These are phyloP conservation scores for Endomychus coccineus DNA, from an alignment of 2,888 invertebrate genomes.

Conservation along the genomic window DNA sequence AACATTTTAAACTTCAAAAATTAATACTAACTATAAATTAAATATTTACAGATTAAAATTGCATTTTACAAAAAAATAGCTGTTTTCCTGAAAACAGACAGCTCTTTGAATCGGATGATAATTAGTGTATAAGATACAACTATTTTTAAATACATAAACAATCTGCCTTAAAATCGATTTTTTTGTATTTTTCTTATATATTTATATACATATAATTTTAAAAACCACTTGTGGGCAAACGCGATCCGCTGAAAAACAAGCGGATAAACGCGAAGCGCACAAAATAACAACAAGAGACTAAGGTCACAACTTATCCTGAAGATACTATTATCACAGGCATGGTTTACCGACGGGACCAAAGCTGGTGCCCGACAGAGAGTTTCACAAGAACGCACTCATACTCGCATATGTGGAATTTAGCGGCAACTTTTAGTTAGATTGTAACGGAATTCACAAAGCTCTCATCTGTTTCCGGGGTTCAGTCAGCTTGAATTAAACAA, in stretches of 20 bases:
- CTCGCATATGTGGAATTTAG: constrained; percentile 31
- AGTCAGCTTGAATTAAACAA: no score
- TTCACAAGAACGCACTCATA: constrained; percentile 28
- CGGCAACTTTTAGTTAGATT: constrained; percentile 26
- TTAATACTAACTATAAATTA: no score
- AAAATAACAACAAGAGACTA: constrained; percentile 53
- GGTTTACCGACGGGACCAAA: constrained; percentile 40
- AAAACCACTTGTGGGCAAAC: constrained; percentile 41
- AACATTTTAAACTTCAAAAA: no score
- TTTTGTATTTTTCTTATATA: constrained; percentile 31
- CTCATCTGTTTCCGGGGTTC: constrained; percentile 32
- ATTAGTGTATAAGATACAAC: constrained; percentile 40
- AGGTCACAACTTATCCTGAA: constrained; percentile 64
- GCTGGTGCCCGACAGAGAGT: constrained; percentile 20
- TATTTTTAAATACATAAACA: constrained; percentile 43
- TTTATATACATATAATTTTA: constrained; percentile 45
- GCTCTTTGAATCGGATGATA: no score
- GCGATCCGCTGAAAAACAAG: constrained; percentile 29
- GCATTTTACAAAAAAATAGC: constrained; percentile 12
- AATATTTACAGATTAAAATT: no score
- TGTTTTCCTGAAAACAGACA: constrained; percentile 23
- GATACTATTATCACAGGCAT: constrained; percentile 65
- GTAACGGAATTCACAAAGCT: constrained; percentile 32
- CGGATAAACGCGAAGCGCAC: constrained; percentile 32
- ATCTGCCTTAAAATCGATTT: constrained; percentile 43